phyloP scores from a whole-genome alignment of 2,113 vertebrate species.

The Phrynocephalus versicolor region DNA sequence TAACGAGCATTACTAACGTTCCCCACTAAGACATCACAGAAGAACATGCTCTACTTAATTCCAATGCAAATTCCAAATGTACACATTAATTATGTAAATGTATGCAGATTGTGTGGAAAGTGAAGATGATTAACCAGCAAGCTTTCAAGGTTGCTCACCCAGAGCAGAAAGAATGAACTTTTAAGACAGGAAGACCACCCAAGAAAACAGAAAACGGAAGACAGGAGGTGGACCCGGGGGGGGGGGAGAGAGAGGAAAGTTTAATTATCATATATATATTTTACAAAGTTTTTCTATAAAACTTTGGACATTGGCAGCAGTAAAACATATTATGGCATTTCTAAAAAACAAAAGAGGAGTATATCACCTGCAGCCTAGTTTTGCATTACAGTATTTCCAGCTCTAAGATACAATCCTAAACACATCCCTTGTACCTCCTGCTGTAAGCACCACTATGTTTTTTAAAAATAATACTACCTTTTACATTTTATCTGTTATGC shows the following conservation, averaged over 20 bases:
- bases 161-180: neutral
- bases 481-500: too few species aligned
- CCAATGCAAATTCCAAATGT: conserved; percentile 2
- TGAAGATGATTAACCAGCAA: neutral
- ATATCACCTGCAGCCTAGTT: too few species aligned
- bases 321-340: too few species aligned
- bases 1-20: conserved; percentile 12
- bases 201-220: neutral
- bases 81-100: conserved; percentile 23
- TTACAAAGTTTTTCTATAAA: neutral
- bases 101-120: conserved; percentile 5
- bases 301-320: too few species aligned
- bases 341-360: too few species aligned
- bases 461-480: too few species aligned
- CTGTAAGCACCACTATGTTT: neutral
- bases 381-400: too few species aligned
- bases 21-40: neutral
- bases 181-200: neutral
- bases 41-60: conserved; percentile 23
- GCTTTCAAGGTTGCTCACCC: conserved; percentile 1
- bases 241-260: neutral
- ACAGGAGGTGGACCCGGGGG: too few species aligned
- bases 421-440: neutral
- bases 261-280: conserved; percentile 1
- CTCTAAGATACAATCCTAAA: neutral